Percentiles rank a stretch among this genome's conserved stretches.
Conservation (phyloP, 2,797 vertebrate species). For the Eidolon dupreanum region DNA sequence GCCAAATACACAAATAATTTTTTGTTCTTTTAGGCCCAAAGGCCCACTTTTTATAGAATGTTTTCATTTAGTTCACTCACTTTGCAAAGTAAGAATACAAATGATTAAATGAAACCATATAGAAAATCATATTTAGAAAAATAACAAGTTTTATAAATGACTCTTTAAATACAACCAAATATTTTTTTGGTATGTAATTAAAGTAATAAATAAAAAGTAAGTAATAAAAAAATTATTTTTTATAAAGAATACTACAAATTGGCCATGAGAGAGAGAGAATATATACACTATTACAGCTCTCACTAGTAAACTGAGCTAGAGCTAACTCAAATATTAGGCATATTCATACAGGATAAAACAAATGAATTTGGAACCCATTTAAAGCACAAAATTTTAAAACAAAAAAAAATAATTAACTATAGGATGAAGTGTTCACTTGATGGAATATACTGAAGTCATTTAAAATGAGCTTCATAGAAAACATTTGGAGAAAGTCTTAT, state of each 20-base stretch:
- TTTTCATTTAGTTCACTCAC: slow-evolving; percentile 31
- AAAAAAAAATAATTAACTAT: neutral
- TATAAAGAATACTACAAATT: neutral
- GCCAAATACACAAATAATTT: neutral
- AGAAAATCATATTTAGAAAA: slow-evolving; percentile 51
- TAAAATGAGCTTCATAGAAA: slow-evolving; percentile 21
- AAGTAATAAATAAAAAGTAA: no score
- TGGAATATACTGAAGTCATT: neutral
- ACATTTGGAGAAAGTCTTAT: neutral
- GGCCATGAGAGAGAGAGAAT: neutral
- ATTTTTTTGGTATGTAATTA: neutral
- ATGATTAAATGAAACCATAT: slow-evolving; percentile 42
- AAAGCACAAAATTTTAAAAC: slow-evolving; percentile 28
- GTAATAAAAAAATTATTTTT: neutral
- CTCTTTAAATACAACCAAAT: slow-evolving; percentile 38
- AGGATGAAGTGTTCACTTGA: neutral
- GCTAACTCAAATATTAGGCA: slow-evolving; percentile 4
- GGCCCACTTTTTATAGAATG: neutral
- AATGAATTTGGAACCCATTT: slow-evolving; percentile 1
- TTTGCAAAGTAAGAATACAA: slow-evolving; percentile 56
- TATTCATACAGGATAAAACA: neutral
- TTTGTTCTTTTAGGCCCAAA: slow-evolving; percentile 4
- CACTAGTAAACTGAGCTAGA: neutral
- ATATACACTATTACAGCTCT: neutral
- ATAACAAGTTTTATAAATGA: slow-evolving; percentile 32